Conservation (phyloP, 2,888 invertebrate species). For the Monoplex corrugatus region DNA sequence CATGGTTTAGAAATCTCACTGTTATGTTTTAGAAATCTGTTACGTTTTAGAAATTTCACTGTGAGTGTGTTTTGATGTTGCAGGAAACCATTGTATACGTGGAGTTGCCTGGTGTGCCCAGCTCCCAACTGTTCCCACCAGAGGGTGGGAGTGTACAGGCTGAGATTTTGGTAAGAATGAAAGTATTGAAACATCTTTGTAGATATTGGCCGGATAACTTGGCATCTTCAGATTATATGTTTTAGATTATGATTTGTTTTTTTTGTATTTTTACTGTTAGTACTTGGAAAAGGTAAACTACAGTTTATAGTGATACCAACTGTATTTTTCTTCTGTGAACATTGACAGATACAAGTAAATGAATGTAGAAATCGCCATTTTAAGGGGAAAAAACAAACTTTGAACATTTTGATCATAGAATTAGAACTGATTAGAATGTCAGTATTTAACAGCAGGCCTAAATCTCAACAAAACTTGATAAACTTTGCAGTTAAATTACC, state of each 20-base stretch:
- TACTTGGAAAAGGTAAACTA: neutral
- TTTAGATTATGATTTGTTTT: neutral
- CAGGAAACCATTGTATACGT: conserved; percentile 28
- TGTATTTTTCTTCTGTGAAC: neutral
- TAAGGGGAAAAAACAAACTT: too few relatives aligned
- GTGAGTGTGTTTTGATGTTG: neutral
- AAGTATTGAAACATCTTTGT: too few relatives aligned
- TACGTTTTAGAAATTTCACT: neutral
- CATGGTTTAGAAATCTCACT: neutral
- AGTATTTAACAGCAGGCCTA: too few relatives aligned
- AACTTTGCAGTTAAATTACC: too few relatives aligned
- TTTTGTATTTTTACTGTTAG: neutral
- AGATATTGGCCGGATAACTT: too few relatives aligned
- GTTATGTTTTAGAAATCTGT: neutral
- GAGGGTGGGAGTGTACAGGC: neutral
- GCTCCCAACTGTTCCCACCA: conserved; percentile 22
- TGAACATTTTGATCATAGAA: too few relatives aligned
- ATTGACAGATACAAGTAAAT: neutral
- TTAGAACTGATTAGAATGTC: too few relatives aligned
- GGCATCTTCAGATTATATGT: neutral
- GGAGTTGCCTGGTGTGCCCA: conserved; percentile 18
- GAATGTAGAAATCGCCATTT: too few relatives aligned
- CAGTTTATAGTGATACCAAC: neutral
- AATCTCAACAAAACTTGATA: too few relatives aligned
- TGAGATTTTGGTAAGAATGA: conserved; percentile 37